phyloP scores from a whole-genome alignment of 2,113 vertebrate genomes.

The Scomber colias region DNA sequence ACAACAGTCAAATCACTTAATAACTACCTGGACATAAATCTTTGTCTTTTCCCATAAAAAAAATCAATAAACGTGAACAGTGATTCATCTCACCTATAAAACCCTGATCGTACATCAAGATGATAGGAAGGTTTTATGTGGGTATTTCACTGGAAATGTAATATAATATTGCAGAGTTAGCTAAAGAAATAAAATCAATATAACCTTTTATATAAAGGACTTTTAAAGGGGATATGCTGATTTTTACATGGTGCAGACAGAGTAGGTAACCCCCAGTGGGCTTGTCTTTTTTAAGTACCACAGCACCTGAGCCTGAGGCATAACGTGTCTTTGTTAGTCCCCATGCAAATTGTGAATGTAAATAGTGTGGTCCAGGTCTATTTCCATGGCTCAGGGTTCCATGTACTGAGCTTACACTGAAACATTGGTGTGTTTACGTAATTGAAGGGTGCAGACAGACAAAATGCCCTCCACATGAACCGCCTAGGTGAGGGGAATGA shows the following conservation, averaged over 20 bases:
- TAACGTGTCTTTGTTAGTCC: background rate
- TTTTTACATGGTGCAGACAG: background rate
- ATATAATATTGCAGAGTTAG: background rate
- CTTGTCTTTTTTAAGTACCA: conserved; percentile 1
- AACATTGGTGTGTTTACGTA: conserved; percentile 31
- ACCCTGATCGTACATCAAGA: background rate
- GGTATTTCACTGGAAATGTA: no score
- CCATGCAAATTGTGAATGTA: conserved; percentile 22
- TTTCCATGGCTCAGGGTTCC: background rate
- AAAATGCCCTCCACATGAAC: conserved; percentile 2
- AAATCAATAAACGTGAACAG: background rate
- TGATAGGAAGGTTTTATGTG: background rate
- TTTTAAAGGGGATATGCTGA: background rate
- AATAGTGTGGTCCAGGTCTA: background rate
- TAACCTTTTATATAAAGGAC: background rate
- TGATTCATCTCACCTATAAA: background rate
- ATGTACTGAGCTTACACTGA: background rate
- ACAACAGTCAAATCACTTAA: background rate
- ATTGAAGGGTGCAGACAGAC: conserved; percentile 34
- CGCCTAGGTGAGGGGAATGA: background rate
- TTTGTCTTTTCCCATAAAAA: background rate
- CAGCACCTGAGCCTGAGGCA: background rate
- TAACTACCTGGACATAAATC: background rate
- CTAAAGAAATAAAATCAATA: background rate
- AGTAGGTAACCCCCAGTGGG: background rate